phyloP scores from a whole-genome alignment of 1,140 invertebrate species.

The Lysiphlebus fabarum region DNA sequence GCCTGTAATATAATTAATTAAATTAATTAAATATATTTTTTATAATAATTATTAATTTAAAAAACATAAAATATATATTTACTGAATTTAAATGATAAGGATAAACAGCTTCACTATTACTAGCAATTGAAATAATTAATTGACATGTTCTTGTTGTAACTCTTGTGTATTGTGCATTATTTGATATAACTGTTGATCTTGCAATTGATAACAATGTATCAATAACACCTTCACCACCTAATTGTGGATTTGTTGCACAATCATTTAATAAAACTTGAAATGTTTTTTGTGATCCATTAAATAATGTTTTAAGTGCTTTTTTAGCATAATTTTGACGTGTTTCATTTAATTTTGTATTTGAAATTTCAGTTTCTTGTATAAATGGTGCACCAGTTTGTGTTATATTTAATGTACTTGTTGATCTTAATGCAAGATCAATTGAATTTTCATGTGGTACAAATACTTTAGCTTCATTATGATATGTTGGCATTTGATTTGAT shows the following conservation, averaged over 20 bases:
- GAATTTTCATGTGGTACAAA: conserved; percentile 48
- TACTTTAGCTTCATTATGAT: conserved; percentile 47
- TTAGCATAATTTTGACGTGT: conserved; percentile 49
- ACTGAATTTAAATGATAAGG: conserved; percentile 49
- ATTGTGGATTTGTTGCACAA: conserved; percentile 45
- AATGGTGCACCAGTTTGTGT: conserved; percentile 42
- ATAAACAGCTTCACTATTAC: conserved; percentile 48
- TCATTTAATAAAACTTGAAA: conserved; percentile 54
- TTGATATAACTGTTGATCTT: conserved; percentile 50
- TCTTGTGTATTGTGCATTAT: conserved; percentile 52
- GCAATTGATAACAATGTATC: conserved; percentile 52
- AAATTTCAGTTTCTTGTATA: conserved; percentile 49
- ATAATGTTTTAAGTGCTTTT: conserved; percentile 49
- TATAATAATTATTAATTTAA: conserved; percentile 7
- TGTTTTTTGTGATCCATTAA: conserved; percentile 52
- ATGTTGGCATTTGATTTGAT: conserved; percentile 45
- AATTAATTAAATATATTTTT: conserved; percentile 2
- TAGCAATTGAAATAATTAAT: conserved; percentile 50
- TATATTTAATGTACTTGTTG: conserved; percentile 42
- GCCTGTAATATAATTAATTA: conserved; percentile 38
- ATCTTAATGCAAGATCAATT: conserved; percentile 40
- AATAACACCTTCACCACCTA: conserved; percentile 48
- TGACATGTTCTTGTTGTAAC: conserved; percentile 52
- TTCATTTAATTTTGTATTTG: conserved; percentile 43
- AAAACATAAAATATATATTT: conserved; percentile 23